Evolutionary conservation across 2,888 invertebrate genomes (phyloP).

Genomic region (Palloptera scutellata): DNA sequence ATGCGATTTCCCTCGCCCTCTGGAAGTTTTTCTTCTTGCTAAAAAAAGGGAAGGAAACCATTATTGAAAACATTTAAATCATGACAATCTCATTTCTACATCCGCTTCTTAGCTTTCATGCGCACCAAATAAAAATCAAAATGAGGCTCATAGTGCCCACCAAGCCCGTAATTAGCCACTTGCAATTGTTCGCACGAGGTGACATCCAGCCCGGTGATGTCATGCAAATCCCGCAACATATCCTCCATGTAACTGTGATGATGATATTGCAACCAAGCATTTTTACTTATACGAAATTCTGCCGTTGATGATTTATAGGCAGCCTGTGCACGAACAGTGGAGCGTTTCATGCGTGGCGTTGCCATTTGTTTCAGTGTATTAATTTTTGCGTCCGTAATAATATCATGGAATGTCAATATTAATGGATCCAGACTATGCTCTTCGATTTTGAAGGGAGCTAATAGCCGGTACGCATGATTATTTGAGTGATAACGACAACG

Average conservation of each 20-base stretch:
- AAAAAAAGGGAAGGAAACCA: neutral
- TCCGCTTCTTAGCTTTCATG: neutral
- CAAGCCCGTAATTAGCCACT: slow-evolving; percentile 98
- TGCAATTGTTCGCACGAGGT: slow-evolving; percentile 87
- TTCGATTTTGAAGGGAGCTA: slow-evolving; percentile 66
- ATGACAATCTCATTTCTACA: too few species aligned
- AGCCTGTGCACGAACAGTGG: slow-evolving; percentile 72
- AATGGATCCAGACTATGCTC: slow-evolving; percentile 66
- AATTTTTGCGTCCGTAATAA: slow-evolving; percentile 68
- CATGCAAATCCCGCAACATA: slow-evolving; percentile 76
- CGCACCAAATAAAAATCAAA: slow-evolving; percentile 73
- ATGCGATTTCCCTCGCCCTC: slow-evolving; percentile 88
- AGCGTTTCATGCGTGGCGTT: slow-evolving; percentile 65
- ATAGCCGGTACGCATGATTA: slow-evolving; percentile 38
- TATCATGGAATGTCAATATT: slow-evolving; percentile 68
- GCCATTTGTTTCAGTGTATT: slow-evolving; percentile 67
- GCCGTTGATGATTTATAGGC: slow-evolving; percentile 81
- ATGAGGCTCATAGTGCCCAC: slow-evolving; percentile 99
- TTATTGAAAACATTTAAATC: neutral
- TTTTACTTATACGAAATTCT: slow-evolving; percentile 74
- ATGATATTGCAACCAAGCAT: slow-evolving; percentile 66
- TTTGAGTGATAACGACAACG: slow-evolving; percentile 51
- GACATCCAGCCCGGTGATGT: slow-evolving; percentile 69
- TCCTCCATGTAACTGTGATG: slow-evolving; percentile 46
- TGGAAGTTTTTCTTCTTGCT: slow-evolving; percentile 23